Evolutionary conservation across 2,797 vertebrate species (phyloP).

Genomic region (Malurus splendens): DNA sequence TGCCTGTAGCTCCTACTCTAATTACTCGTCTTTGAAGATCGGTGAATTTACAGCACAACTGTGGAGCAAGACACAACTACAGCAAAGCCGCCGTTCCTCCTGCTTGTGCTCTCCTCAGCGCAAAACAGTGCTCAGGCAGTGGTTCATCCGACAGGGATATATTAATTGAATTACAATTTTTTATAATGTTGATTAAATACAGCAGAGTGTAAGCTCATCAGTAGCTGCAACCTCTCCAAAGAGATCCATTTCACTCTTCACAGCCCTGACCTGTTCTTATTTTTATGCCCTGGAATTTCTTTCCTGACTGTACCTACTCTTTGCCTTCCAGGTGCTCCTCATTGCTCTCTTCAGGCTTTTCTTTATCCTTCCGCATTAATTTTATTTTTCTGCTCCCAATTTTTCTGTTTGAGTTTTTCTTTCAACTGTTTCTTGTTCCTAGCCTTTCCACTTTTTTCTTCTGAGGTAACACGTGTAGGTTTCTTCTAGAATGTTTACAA

Average conservation of each 20-base stretch:
- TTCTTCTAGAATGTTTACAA: background rate
- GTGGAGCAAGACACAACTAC: too few relatives aligned
- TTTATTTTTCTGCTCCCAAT: background rate
- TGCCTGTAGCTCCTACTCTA: background rate
- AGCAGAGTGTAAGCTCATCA: background rate
- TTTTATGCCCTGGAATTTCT: background rate
- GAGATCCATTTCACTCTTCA: background rate
- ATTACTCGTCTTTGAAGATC: background rate
- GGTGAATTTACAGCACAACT: background rate
- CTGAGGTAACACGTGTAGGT: background rate
- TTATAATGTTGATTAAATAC: background rate
- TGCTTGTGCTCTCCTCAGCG: background rate
- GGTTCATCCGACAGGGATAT: fast-evolving
- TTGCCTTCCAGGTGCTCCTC: background rate
- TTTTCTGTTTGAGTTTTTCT: background rate
- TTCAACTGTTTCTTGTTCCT: background rate
- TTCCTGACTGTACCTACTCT: fast-evolving
- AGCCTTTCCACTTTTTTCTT: background rate
- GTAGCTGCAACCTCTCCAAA: background rate
- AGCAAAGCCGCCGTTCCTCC: background rate
- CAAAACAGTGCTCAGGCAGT: background rate
- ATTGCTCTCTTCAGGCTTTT: background rate
- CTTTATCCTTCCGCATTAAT: background rate
- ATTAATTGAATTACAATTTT: background rate
- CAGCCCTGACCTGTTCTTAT: too few relatives aligned